Base-by-base conservation (phyloP, 2,113 vertebrate species). In the Callipepla squamata region DNA sequence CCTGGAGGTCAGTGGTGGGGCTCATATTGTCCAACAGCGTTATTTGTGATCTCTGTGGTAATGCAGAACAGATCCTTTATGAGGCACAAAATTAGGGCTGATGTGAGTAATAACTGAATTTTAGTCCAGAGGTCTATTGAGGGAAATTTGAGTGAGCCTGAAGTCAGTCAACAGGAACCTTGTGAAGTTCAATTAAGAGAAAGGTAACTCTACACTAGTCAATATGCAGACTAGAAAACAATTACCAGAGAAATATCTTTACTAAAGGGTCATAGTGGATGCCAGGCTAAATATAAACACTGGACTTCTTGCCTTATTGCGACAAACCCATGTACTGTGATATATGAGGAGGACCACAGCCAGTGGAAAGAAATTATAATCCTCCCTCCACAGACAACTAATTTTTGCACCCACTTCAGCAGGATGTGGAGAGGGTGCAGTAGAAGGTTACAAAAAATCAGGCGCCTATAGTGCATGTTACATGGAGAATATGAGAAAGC, bases 251-350 rank as follows among this genome's bases (percentile, higher is more conserved):
- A 69, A 61, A 22, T 51, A 72, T 8, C 21, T 63, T 25, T 87
- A 1, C 7, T 45, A 23, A 61, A 72, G 18, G 13, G 20, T 62
- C 30, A 57, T 2, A 32, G 40, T 55, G 11, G 21, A 30, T 78
- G 28, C 14, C 45, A 38, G 38, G 38, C 30, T 63, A 48, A 58
- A 30, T 63, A 73, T 13, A 7, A 77, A 20, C 9, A 30, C 6
- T 44, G 45, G 58, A 10, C 3, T 48, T 73, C 84, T 73, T 80
- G 47, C 22, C 6, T 87, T 75, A 55, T 25, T 66, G 45, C 1
- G 2, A 16, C 34, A 67, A 72, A 40, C 2, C 11, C 4, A 0
- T 45, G 3, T 58, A 38, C 30, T 68, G 25, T 25, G 16, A 38
- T 63, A 34, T 22, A 58, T 6, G 10, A 75, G 7, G 4, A 36